Conservation (phyloP, 2,797 vertebrate species). For the Danio tinwini region DNA sequence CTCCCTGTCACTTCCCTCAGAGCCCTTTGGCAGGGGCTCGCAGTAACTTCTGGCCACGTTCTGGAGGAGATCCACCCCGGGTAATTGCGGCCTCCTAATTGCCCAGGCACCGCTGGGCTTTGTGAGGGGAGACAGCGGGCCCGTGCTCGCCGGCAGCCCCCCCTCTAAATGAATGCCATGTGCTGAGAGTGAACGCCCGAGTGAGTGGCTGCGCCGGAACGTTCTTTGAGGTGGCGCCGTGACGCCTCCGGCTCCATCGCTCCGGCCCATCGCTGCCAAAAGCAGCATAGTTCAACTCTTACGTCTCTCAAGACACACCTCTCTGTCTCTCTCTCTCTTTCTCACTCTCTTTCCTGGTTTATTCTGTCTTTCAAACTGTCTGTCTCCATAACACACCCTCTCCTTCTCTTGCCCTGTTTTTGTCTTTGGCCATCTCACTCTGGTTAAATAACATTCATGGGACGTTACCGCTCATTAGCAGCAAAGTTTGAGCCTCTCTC, state of each 20-base stretch:
- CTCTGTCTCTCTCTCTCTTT: conserved; percentile 60
- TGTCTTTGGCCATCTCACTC: conserved; percentile 10
- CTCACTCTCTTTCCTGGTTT: conserved; percentile 19
- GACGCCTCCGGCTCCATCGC: conserved; percentile 82
- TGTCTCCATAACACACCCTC: conserved; percentile 31
- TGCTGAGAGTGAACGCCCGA: conserved; percentile 82
- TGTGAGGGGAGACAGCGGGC: conserved; percentile 56
- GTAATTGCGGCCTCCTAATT: conserved; percentile 78
- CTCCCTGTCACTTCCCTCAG: conserved; percentile 63
- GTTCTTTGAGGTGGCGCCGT: conserved; percentile 87
- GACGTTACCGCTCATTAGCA: conserved; percentile 41
- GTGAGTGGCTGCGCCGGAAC: conserved; percentile 71
- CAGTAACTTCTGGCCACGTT: conserved; percentile 61
- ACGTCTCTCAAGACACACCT: conserved; percentile 84
- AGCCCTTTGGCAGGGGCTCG: conserved; percentile 58
- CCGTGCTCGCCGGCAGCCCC: conserved; percentile 54
- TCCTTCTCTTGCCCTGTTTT: conserved; percentile 23
- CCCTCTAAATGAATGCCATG: conserved; percentile 88
- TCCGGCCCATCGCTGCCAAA: conserved; percentile 80
- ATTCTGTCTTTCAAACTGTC: conserved; percentile 19
- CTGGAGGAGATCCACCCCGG: conserved; percentile 68
- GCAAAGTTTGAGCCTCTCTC: conserved; percentile 6
- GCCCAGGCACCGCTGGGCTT: conserved; percentile 74
- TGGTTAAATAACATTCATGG: conserved; percentile 50
- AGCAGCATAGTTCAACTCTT: conserved; percentile 85